A percentile compares a stretch with the other conserved stretches of the same genome.
phyloP scores from a whole-genome alignment of 2,888 invertebrate genomes.

The Ophraella communa region DNA sequence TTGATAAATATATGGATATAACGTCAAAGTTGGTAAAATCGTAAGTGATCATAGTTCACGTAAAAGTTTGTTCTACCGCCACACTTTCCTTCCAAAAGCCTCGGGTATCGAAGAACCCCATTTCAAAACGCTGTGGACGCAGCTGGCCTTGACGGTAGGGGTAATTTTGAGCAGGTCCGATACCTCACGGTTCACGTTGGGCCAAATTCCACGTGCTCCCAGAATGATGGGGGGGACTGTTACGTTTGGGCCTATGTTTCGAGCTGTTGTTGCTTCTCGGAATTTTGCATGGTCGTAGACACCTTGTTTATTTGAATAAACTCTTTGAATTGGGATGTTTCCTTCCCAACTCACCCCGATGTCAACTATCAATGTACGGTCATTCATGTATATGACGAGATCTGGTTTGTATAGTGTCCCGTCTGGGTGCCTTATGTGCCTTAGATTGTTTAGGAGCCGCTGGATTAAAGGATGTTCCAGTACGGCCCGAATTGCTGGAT shows the following conservation, averaged over 20 bases:
- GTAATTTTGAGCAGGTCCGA: too few species aligned
- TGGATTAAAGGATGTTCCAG: background rate
- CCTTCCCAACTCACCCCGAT: constrained; percentile 24
- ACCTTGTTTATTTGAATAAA: background rate
- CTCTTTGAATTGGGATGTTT: background rate
- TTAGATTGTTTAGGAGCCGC: too few species aligned
- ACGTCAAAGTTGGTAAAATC: too few species aligned
- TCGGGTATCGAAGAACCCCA: background rate
- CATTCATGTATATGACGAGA: background rate
- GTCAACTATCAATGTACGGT: constrained; percentile 1
- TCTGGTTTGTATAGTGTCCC: constrained; percentile 39
- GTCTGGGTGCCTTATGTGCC: constrained; percentile 32
- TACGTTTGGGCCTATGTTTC: constrained; percentile 30
- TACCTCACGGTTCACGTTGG: constrained; percentile 25
- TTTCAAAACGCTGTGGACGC: background rate
- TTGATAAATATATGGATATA: too few species aligned
- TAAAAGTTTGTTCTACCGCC: too few species aligned
- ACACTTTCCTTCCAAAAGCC: too few species aligned
- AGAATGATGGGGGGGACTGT: constrained; percentile 35
- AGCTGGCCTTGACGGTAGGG: background rate
- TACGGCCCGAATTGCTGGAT: constrained; percentile 9
- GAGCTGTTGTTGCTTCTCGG: constrained; percentile 30
- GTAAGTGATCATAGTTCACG: too few species aligned
- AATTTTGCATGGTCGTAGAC: constrained; percentile 36
- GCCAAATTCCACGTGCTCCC: constrained; percentile 44